A percentile compares a stretch with the other conserved stretches of the same genome.
Evolutionary conservation across 2,113 vertebrate species (phyloP).

Genomic region (Carlito syrichta): DNA sequence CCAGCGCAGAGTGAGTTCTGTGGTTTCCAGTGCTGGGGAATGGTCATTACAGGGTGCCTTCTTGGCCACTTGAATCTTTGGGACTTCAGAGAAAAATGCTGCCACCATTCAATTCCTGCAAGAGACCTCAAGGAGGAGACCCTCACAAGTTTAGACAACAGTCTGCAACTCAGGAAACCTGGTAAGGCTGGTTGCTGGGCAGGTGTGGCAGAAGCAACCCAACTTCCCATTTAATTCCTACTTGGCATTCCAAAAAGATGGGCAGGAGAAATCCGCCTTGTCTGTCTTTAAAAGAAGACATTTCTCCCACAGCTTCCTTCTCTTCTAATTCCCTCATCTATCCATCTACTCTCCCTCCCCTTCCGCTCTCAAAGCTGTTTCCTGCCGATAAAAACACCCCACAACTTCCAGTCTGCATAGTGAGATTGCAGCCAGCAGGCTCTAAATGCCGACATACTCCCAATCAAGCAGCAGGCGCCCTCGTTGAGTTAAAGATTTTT

Average conservation of each 20-base stretch:
- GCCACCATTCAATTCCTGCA: background rate
- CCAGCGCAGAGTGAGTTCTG: background rate
- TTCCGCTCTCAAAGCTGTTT: constrained; percentile 63
- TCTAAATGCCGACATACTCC: background rate
- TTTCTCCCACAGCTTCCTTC: constrained; percentile 54
- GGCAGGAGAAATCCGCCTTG: background rate
- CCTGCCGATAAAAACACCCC: constrained; percentile 69
- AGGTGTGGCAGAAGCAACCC: background rate
- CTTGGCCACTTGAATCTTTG: background rate
- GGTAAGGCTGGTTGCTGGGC: background rate
- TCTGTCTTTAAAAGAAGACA: constrained; percentile 30
- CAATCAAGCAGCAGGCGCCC: constrained; percentile 28
- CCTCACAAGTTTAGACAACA: background rate
- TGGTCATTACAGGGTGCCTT: background rate
- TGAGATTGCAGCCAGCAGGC: constrained; percentile 30
- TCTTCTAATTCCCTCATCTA: constrained; percentile 36
- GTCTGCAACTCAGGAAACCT: background rate
- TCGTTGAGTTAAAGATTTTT: background rate
- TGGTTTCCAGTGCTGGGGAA: background rate
- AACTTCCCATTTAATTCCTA: background rate
- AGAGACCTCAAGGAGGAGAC: background rate
- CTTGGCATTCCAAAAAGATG: background rate
- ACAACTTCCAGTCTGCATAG: constrained; percentile 5
- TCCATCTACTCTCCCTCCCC: constrained; percentile 33
- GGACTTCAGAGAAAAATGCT: background rate